phyloP scores from a whole-genome alignment of 2,888 invertebrate genomes.

The Drosophila helvetica region DNA sequence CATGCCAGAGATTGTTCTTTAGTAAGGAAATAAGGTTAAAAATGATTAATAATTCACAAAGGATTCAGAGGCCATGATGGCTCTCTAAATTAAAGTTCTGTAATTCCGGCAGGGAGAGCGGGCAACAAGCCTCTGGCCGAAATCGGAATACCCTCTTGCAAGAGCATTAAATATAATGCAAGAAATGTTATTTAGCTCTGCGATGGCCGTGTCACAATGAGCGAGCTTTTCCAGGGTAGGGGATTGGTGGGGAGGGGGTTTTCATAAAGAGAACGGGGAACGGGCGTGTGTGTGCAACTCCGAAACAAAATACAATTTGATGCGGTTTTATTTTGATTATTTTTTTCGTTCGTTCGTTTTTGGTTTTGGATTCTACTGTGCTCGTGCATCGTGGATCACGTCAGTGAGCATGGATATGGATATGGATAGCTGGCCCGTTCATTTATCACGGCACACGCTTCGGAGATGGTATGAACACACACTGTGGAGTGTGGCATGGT shows the following conservation, averaged over 20 bases:
- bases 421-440: slow-evolving; percentile 55
- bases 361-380: slow-evolving; percentile 49
- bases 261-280: not conserved
- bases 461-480: slow-evolving; percentile 1
- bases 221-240: slow-evolving; percentile 10
- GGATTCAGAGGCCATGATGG: no score
- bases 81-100: no score
- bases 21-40: no score
- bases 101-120: not conserved
- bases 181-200: slow-evolving; percentile 24
- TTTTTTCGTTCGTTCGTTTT: slow-evolving; percentile 17
- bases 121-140: not conserved
- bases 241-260: not conserved
- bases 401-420: slow-evolving; percentile 52
- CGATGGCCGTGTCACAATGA: slow-evolving; percentile 28
- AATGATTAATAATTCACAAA: no score
- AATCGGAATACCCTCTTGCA: not conserved
- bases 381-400: slow-evolving; percentile 43
- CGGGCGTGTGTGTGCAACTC: slow-evolving; percentile 55
- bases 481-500: slow-evolving; percentile 4
- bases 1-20: no score
- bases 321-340: slow-evolving; percentile 60
- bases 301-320: slow-evolving; percentile 71
- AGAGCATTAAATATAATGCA: slow-evolving; percentile 27
- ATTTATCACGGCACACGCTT: slow-evolving; percentile 43